These are phyloP conservation scores for Progne subis DNA, from an alignment of 2,113 vertebrate species.

Conservation along the genomic window DNA sequence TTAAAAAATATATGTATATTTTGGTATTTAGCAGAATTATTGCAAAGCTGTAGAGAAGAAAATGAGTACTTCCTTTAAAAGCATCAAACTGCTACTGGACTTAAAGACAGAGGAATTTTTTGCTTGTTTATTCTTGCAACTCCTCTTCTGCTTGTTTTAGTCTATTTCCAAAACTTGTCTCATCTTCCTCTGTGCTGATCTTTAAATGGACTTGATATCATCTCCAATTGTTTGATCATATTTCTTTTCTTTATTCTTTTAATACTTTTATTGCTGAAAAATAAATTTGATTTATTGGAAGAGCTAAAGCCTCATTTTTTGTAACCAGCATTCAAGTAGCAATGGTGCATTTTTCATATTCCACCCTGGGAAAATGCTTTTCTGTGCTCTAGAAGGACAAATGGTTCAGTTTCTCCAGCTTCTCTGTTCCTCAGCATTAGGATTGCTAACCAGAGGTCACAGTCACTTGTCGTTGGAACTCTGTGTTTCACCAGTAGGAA, in stretches of 20 bases:
- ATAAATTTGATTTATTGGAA: not conserved
- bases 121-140: conserved; percentile 14
- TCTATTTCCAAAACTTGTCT: not conserved
- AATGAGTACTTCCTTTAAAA: not conserved
- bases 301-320: not conserved
- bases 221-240: not conserved
- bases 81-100: not conserved
- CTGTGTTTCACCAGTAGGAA: not conserved
- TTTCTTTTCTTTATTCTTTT: not conserved
- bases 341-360: not conserved
- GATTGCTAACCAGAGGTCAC: not conserved
- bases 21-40: not conserved
- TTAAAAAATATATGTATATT: not conserved
- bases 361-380: not conserved
- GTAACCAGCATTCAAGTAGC: not conserved
- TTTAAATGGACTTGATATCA: not conserved
- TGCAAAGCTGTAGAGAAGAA: not conserved
- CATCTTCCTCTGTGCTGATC: not conserved
- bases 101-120: not conserved
- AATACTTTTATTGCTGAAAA: not conserved
- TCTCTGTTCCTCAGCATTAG: not conserved
- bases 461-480: not conserved
- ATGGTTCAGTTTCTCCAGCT: not conserved
- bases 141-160: not conserved
- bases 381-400: not conserved